Evolutionary conservation across 2,888 invertebrate species (phyloP).

Genomic region (Campaea margaritaria): DNA sequence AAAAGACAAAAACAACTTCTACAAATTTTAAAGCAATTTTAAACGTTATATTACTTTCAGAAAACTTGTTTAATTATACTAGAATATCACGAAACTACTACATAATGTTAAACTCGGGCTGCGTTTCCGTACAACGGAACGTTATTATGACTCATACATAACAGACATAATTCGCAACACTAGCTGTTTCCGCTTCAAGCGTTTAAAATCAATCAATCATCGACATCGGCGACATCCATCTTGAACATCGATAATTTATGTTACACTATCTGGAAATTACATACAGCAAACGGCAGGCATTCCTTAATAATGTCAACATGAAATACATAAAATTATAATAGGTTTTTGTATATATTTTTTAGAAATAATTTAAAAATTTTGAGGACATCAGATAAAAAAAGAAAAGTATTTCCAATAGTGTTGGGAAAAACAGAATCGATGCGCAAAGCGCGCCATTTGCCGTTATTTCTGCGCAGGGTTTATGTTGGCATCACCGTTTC

Average conservation of each 20-base stretch:
- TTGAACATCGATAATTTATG: too few species aligned
- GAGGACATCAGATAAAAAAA: too few species aligned
- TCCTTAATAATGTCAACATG: not conserved
- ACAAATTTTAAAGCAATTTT: too few species aligned
- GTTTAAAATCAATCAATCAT: not conserved
- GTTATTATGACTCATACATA: not conserved
- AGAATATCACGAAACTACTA: too few species aligned
- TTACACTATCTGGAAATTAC: not conserved
- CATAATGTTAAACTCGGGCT: not conserved
- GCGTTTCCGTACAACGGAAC: not conserved
- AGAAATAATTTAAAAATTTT: too few species aligned
- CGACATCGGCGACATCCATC: too few species aligned
- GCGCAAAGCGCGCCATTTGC: constrained; percentile 75
- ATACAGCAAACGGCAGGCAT: not conserved
- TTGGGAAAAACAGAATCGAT: constrained; percentile 18
- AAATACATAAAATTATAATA: constrained; percentile 28
- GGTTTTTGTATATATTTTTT: too few species aligned
- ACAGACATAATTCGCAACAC: not conserved
- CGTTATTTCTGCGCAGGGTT: constrained; percentile 61
- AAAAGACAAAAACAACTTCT: too few species aligned
- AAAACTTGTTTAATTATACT: too few species aligned
- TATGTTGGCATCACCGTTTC: constrained; percentile 78
- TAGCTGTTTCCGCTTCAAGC: constrained; percentile 11
- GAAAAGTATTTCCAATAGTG: constrained; percentile 7
- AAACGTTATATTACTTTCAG: too few species aligned